Percentiles rank a stretch among this genome's conserved stretches.
Conservation (phyloP, 2,113 vertebrate species). For the Cranoglanis bouderius region DNA sequence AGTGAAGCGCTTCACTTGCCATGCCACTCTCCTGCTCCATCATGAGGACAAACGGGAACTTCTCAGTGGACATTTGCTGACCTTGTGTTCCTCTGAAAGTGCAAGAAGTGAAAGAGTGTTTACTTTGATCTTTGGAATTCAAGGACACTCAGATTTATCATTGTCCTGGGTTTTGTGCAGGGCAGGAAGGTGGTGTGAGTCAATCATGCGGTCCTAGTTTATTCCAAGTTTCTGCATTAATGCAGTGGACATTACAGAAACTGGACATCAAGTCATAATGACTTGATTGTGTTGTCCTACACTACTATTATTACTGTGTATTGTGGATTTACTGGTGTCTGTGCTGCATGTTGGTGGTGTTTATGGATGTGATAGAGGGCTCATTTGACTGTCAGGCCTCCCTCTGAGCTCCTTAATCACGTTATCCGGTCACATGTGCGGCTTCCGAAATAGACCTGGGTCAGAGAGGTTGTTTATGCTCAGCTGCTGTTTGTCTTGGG, state of each 20-base stretch:
- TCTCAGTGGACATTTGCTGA: background rate
- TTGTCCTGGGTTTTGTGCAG: background rate
- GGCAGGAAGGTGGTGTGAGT: background rate
- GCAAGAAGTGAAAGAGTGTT: background rate
- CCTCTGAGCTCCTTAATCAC: slow-evolving; percentile 51
- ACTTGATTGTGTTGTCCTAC: background rate
- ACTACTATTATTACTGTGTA: background rate
- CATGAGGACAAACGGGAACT: background rate
- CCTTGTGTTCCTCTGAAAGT: background rate
- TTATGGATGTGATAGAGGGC: background rate
- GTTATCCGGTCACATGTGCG: slow-evolving; percentile 59
- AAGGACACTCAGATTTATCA: background rate
- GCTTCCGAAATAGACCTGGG: slow-evolving; percentile 48
- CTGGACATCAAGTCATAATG: background rate
- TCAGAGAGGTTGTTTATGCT: slow-evolving; percentile 59
- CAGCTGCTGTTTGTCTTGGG: slow-evolving; percentile 55
- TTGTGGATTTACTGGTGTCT: background rate
- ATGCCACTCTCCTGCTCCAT: background rate
- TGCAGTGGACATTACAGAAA: background rate
- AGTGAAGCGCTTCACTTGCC: background rate
- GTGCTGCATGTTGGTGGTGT: background rate
- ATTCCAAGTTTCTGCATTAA: background rate
- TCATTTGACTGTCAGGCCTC: background rate
- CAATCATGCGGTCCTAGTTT: background rate
- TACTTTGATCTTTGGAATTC: background rate